Conservation (phyloP, 2,113 vertebrate species). For the Raja brachyura region DNA sequence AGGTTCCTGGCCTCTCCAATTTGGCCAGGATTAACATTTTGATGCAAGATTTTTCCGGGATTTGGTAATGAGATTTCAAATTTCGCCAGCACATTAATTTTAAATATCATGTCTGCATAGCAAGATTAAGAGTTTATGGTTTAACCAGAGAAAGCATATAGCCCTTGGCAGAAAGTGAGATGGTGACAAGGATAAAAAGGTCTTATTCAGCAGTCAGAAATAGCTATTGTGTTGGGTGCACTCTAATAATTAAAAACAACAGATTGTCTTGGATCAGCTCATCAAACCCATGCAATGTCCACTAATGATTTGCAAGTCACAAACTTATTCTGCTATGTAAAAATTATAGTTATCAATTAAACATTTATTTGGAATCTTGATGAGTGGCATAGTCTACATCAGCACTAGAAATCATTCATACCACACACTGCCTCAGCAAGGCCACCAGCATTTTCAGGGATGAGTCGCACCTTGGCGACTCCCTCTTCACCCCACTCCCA, state of each 20-base stretch:
- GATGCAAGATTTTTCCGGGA: not conserved
- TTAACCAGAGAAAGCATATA: not conserved
- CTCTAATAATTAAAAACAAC: not conserved
- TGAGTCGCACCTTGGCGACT: too few relatives aligned
- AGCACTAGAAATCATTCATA: not conserved
- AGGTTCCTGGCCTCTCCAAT: too few relatives aligned
- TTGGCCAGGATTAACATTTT: not conserved
- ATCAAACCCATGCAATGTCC: not conserved
- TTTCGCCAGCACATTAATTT: not conserved
- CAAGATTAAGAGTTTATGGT: not conserved
- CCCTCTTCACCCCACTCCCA: too few relatives aligned
- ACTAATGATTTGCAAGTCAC: not conserved
- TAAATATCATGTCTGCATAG: not conserved
- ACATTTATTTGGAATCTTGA: not conserved
- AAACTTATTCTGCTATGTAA: not conserved
- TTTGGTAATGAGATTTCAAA: not conserved
- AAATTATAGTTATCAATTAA: not conserved
- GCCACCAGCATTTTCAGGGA: too few relatives aligned
- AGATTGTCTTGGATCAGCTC: not conserved
- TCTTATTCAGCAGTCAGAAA: not conserved
- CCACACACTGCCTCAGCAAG: too few relatives aligned
- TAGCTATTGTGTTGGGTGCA: not conserved
- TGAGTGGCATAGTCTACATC: not conserved
- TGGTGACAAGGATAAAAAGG: not conserved
- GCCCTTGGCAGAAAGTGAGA: not conserved